Base-by-base conservation (phyloP, 2,888 invertebrate genomes). In the Carabus problematicus region DNA sequence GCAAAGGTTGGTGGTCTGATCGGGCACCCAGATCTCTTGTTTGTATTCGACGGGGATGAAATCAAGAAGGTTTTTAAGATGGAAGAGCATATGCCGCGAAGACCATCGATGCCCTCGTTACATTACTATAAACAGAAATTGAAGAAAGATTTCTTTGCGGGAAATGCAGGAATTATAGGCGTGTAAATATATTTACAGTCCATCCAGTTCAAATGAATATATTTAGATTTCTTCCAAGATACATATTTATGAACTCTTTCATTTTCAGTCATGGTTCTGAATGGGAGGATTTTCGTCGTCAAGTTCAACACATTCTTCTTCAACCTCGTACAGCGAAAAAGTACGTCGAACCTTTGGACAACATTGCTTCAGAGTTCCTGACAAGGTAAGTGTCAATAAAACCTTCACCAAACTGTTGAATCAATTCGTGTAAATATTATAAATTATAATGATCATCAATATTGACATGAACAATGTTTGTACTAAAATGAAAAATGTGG, bases 221-320 rank as follows among this genome's bases (percentile, higher is more conserved):
- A 55, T 54, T 40, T 12, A 45, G 3, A 45, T 2, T 45, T 45
- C 2, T 41, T 29, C 52, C 8, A 52, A 3, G 12, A 61, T 11
- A 29, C 11, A 47, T 61, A 47, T 47, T 61, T 40, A 47, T 61
- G 7, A 18, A 43, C 42, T 42, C 41, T 54, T 62, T 19, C 29
- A 29, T 6, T 77, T 77, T 54, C 81, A 95, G 95, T 72, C 94
- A 95, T 79, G 95, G 95, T 0, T 88, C 91, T 76, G 89, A 91
- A 76, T 96, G 95, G 95, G 91, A 95, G 77, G 85, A 86, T 73
- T 91, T 95, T 78, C 86, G 95, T 72, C 89, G 90, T 70, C 91
- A 91, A 81, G 93, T 94, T 19, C 94, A 95, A 75, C 92, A 93
- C 79, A 88, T 91, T 73, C 86, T 95, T 80, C 86, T 93, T 79